Evolutionary conservation across 1,140 invertebrate species (phyloP), one percentile per base, ranked within the genome.

Genomic region (Scaptomyza montana): DNA sequence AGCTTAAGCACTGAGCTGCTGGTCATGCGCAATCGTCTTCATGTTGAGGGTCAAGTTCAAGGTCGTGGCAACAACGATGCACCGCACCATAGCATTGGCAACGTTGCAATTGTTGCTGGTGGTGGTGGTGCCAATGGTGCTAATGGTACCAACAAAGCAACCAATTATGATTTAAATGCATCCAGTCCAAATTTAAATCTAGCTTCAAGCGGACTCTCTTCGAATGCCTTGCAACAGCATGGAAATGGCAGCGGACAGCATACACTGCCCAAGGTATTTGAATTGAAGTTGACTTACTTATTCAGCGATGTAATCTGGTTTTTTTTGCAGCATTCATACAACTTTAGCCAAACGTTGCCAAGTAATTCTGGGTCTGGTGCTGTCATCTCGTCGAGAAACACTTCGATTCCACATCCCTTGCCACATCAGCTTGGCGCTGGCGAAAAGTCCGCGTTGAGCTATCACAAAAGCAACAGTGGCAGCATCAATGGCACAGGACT

Each of bases 1-100:
- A 97, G 96, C 92, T 94, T 98, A 68, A 97, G 96, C 93, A 97
- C 96, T 49, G 97, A 98, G 93, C 93, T 98, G 93, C 96, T 97
- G 79, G 97, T 97, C 50, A 94, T 98, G 82, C 94, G 97, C 66
- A 97, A 97, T 93, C 94, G 96, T 57, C 93, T 98, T 75, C 96
- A 96, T 92, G 96, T 96, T 60, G 94, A 94, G 74, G 93, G 93
- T 61, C 90, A 85, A 12, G 75, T 53, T 47, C 92, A 71, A 55
- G 46, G 56, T 10, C 77, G 59, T 51, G 82, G 78, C 67, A 91
- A 77, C 46, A 91, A 77, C 46, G 80, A 71, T 49, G 51, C 49
- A 6, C 80, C 76, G 68, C 75, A 67, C 12, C 82, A 73, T 25
- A 47, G 56, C 25, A 55, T 82, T 0, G 64, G 46, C 10, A 55